Percentiles rank a stretch among this genome's conserved stretches.
These are phyloP conservation scores for Etheostoma cragini DNA, from an alignment of 2,113 vertebrate genomes.

Conservation along the genomic window DNA sequence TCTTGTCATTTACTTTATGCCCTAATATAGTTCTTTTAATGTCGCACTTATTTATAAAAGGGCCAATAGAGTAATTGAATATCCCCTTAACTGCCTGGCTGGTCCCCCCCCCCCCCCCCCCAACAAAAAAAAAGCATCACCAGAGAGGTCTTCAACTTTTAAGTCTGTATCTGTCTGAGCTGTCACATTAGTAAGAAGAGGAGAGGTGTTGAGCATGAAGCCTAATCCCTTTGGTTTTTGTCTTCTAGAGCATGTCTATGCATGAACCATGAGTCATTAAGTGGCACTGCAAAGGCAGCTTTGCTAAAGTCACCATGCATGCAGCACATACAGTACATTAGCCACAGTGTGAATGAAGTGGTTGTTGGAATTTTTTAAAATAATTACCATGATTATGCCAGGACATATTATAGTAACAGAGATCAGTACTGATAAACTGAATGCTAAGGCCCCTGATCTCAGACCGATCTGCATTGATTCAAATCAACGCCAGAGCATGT, in stretches of 20 bases:
- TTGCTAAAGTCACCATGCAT: conserved; percentile 34
- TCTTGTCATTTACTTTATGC: conserved; percentile 51
- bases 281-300: conserved; percentile 50
- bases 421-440: conserved; percentile 46
- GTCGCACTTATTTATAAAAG: conserved; percentile 48
- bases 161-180: conserved; percentile 60
- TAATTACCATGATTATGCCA: conserved; percentile 59
- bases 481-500: conserved; percentile 22
- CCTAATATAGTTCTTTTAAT: conserved; percentile 35
- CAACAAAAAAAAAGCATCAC: not conserved
- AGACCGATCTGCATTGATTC: conserved; percentile 60
- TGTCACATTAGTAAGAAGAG: conserved; percentile 61
- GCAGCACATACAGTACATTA: conserved; percentile 37
- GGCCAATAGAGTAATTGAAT: conserved; percentile 29
- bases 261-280: conserved; percentile 70
- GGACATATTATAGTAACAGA: conserved; percentile 58
- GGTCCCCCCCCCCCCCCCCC: not conserved
- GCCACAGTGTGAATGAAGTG: conserved; percentile 53
- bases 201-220: conserved; percentile 52
- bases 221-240: conserved; percentile 56
- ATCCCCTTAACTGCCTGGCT: conserved; percentile 27
- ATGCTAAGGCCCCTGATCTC: conserved; percentile 42
- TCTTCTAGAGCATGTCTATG: conserved; percentile 48
- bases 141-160: conserved; percentile 45
- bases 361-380: conserved; percentile 67